phyloP scores from a whole-genome alignment of 2,113 vertebrate species.

The Seriola dumerili region DNA sequence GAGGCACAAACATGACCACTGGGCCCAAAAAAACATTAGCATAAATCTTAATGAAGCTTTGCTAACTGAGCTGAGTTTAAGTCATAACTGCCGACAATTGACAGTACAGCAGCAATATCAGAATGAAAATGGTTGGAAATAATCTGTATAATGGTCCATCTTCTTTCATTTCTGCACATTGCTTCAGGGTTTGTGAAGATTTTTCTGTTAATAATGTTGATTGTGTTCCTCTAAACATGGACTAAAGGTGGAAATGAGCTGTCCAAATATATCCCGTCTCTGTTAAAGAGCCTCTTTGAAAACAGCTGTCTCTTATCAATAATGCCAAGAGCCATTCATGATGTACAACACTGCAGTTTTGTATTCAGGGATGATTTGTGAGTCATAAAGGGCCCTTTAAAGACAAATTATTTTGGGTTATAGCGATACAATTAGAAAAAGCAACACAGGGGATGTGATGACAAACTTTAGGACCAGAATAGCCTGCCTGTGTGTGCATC shows the following conservation, averaged over 20 bases:
- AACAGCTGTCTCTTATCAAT: conserved; percentile 13
- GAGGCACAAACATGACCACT: conserved; percentile 9
- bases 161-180: background rate
- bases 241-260: background rate
- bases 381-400: conserved; percentile 14
- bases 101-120: background rate
- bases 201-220: background rate
- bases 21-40: background rate
- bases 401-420: conserved; percentile 32
- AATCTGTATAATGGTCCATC: background rate
- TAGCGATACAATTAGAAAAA: conserved; percentile 11
- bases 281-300: background rate
- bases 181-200: background rate
- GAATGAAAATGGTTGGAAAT: background rate
- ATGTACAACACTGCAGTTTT: background rate
- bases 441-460: conserved; percentile 18
- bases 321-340: background rate
- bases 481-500: background rate
- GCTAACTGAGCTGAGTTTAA: conserved; percentile 9
- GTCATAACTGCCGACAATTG: background rate
- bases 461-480: conserved; percentile 21
- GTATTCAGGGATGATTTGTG: conserved; percentile 1
- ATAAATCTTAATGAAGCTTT: conserved; percentile 15
- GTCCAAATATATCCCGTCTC: conserved; percentile 3
- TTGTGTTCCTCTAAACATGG: background rate